Base-by-base conservation (phyloP, 2,797 vertebrate genomes). In the Alcedo quadribrachys region DNA sequence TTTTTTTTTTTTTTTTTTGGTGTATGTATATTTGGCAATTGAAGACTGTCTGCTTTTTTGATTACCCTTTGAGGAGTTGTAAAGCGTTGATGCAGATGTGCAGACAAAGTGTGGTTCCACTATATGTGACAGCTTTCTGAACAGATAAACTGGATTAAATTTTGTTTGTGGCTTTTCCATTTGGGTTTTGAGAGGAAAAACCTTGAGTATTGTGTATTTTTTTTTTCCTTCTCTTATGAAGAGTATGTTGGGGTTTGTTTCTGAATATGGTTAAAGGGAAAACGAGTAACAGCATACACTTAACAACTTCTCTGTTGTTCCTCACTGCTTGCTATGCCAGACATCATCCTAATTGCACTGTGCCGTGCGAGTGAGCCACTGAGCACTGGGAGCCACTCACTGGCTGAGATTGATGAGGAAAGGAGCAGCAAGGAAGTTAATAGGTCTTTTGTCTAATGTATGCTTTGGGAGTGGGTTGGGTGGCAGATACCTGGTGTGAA, bases 401-500 rank as follows among this genome's bases (percentile, higher is more conserved):
- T 63, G 55, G 4, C n/a, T 35, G 69, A 45, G 69, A 20, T 0
- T 53, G 69, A 43, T 9, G 2, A 30, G 20, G 50, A 74, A 21
- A 46, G 58, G 46, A 61, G 69, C 2, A 9, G 60, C 40, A 37
- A 55, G 67, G 5, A 76, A 84, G 75, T 71, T 69, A 86, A 69
- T 83, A n/a, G 21, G 8, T 48, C 62, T 81, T 79, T 80, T 89
- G 30, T 57, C 33, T 53, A 11, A 33, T 3, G 6, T 27, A 37
- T n/a, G 5, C 61, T 80, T 37, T 25, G 69, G 57, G 83, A 58
- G 1, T 69, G 48, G 24, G 4, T 51, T 73, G 78, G 40, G 70
- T 65, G 66, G 54, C 66, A 65, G 79, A 6, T 60, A 90, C 57
- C 65, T 92, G 79, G 58, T 87, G 74, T 82, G 85, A 86, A 73